Evolutionary conservation across 2,888 invertebrate species (phyloP).

Genomic region (Sisyra nigra): DNA sequence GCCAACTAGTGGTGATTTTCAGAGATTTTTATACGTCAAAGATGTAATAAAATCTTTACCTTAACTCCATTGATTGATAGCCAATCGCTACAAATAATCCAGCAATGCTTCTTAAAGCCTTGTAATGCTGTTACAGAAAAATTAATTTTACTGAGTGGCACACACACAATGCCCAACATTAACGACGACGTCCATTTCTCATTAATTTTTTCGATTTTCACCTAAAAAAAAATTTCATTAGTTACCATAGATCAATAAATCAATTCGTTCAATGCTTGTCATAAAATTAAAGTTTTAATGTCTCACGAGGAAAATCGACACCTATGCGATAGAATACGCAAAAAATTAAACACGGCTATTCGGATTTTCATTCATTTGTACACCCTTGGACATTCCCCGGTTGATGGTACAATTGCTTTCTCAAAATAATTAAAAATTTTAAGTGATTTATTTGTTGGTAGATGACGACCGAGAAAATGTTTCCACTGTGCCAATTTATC

Average conservation of each 20-base stretch:
- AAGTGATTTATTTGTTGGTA: too few relatives aligned
- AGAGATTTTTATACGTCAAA: too few relatives aligned
- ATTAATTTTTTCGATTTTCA: slow-evolving; percentile 55
- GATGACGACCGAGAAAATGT: background rate
- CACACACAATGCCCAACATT: slow-evolving; percentile 60
- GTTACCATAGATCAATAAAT: background rate
- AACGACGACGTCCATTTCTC: slow-evolving; percentile 64
- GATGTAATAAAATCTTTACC: slow-evolving; percentile 45
- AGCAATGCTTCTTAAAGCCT: slow-evolving; percentile 63
- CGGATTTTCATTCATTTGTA: slow-evolving; percentile 4
- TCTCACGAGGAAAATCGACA: background rate
- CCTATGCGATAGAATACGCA: background rate
- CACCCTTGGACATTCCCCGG: slow-evolving; percentile 4
- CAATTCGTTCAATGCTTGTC: background rate
- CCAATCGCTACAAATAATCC: slow-evolving; percentile 69
- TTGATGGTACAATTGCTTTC: background rate
- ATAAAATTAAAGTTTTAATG: background rate
- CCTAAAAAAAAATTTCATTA: slow-evolving; percentile 27
- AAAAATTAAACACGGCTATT: slow-evolving; percentile 1
- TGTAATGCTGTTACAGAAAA: slow-evolving; percentile 50
- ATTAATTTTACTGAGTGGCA: slow-evolving; percentile 48
- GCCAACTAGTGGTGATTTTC: too few relatives aligned
- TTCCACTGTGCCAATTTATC: background rate
- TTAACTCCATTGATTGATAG: slow-evolving; percentile 68
- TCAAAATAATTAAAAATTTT: background rate